Percentiles rank a stretch among this genome's conserved stretches.
Conservation (phyloP, 1,140 invertebrate species). For the Triops cancriformis region DNA sequence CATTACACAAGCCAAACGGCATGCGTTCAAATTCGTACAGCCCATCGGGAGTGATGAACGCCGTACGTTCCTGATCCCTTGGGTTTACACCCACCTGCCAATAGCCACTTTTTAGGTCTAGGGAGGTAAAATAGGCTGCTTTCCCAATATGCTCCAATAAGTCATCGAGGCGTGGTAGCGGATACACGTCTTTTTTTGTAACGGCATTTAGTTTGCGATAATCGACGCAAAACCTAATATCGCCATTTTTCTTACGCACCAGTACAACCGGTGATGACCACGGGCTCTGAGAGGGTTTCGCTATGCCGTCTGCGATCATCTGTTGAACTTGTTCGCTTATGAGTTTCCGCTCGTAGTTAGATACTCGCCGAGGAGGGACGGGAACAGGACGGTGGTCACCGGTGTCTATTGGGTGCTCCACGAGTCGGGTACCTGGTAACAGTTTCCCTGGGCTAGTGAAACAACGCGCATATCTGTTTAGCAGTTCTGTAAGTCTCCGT, state of each 20-base stretch:
- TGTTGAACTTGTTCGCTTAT: neutral
- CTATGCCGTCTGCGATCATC: slow-evolving; percentile 19
- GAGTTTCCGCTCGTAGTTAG: neutral
- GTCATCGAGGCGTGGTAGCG: slow-evolving; percentile 44
- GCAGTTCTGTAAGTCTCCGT: neutral
- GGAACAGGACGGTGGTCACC: neutral
- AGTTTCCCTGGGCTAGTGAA: neutral
- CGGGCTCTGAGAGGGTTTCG: slow-evolving; percentile 27
- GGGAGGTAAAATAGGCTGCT: slow-evolving; percentile 35
- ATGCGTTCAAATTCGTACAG: slow-evolving; percentile 7
- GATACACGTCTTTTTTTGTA: slow-evolving; percentile 38
- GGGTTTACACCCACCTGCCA: slow-evolving; percentile 40
- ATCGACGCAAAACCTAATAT: slow-evolving; percentile 40
- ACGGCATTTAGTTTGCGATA: slow-evolving; percentile 38
- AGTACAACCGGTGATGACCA: slow-evolving; percentile 36
- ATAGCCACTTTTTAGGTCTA: slow-evolving; percentile 41
- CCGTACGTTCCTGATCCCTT: slow-evolving; percentile 40
- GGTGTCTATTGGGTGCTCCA: neutral
- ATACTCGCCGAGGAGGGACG: slow-evolving; percentile 16
- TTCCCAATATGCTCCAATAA: slow-evolving; percentile 37
- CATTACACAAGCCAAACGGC: neutral
- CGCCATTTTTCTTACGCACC: slow-evolving; percentile 36
- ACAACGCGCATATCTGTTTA: neutral
- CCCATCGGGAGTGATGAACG: neutral
- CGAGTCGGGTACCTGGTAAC: neutral